Percentiles rank a stretch among this genome's conserved stretches.
phyloP scores from a whole-genome alignment of 2,888 invertebrate species.

The Ctenicera cuprea region DNA sequence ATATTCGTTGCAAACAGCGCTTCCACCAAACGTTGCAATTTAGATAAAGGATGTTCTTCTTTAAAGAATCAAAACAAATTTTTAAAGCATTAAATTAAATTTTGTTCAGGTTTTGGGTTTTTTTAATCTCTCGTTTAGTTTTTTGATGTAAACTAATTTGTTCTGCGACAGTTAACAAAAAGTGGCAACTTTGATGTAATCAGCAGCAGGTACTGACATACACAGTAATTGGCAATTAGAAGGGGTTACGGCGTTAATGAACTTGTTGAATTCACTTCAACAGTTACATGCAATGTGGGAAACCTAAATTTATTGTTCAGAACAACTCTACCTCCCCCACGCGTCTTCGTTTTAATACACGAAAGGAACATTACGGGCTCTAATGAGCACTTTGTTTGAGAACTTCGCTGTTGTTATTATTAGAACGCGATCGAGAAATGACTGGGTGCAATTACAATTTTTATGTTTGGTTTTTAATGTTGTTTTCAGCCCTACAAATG shows the following conservation, averaged over 20 bases:
- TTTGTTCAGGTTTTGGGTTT: no score
- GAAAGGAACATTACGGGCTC: conserved; percentile 24
- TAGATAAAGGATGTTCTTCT: no score
- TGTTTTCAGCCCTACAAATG: background rate
- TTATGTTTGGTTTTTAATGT: no score
- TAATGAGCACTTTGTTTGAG: conserved; percentile 31
- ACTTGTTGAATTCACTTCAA: conserved; percentile 34
- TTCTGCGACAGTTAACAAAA: no score
- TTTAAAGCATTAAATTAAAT: no score
- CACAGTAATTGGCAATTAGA: conserved; percentile 3
- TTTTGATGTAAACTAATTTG: no score
- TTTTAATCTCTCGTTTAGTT: no score
- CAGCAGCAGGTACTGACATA: conserved; percentile 1
- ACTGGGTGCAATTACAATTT: background rate
- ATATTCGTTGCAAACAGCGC: no score
- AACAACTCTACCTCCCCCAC: conserved; percentile 28
- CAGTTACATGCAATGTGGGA: conserved; percentile 37
- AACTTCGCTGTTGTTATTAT: conserved; percentile 25
- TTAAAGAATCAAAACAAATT: no score
- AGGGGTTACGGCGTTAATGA: conserved; percentile 24
- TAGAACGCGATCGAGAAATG: conserved; percentile 10
- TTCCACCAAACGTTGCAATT: no score
- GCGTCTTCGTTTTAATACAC: conserved; percentile 29
- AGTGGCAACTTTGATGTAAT: background rate
- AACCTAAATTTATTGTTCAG: conserved; percentile 37